phyloP scores from a whole-genome alignment of 1,140 invertebrate species.

The Conopomorpha cramerella region DNA sequence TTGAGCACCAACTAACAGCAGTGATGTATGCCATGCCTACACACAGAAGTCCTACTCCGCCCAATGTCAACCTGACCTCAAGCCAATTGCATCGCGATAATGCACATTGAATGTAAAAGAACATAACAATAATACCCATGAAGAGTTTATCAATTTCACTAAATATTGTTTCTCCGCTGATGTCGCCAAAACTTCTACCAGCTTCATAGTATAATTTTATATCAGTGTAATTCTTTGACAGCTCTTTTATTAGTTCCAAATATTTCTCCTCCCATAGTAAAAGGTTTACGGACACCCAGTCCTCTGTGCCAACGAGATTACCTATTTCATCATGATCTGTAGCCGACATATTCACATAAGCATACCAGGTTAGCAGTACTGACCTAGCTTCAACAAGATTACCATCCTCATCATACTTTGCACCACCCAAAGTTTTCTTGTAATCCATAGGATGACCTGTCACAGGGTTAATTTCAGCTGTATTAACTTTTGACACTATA shows the following conservation, averaged over 20 bases:
- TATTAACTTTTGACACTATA: slow-evolving; percentile 67
- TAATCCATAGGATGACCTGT: slow-evolving; percentile 70
- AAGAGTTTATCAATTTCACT: slow-evolving; percentile 73
- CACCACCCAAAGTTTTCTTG: slow-evolving; percentile 66
- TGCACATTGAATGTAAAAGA: slow-evolving; percentile 73
- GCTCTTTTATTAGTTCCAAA: slow-evolving; percentile 54
- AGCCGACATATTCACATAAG: slow-evolving; percentile 69
- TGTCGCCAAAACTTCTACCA: slow-evolving; percentile 75
- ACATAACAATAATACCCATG: slow-evolving; percentile 72
- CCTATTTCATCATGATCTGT: slow-evolving; percentile 68
- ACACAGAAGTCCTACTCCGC: slow-evolving; percentile 69
- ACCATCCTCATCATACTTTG: slow-evolving; percentile 62
- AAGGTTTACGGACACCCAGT: slow-evolving; percentile 70
- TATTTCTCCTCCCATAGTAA: slow-evolving; percentile 70
- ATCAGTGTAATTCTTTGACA: slow-evolving; percentile 25
- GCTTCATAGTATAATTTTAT: slow-evolving; percentile 66
- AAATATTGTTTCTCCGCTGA: slow-evolving; percentile 69
- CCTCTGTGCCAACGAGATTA: slow-evolving; percentile 73
- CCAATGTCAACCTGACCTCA: slow-evolving; percentile 71
- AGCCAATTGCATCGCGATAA: slow-evolving; percentile 76
- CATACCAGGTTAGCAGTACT: slow-evolving; percentile 66
- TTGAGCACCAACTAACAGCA: slow-evolving; percentile 73
- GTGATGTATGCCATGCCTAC: slow-evolving; percentile 78
- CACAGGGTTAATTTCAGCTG: slow-evolving; percentile 63
- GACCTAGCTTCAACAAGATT: slow-evolving; percentile 68